phyloP scores from a whole-genome alignment of 1,140 invertebrate species.

The Ostrea denselamellosa region DNA sequence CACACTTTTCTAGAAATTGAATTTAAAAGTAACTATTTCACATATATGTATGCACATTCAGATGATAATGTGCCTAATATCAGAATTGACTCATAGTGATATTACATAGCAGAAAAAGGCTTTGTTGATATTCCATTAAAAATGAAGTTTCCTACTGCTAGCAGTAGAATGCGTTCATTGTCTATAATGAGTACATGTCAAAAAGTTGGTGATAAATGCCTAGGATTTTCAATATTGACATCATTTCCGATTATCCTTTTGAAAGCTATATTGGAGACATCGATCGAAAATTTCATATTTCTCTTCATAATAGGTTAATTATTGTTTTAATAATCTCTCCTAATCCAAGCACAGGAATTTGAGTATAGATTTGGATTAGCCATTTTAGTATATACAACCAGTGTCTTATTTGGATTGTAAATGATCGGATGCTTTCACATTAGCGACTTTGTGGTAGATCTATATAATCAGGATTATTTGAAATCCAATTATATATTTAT shows the following conservation, averaged over 20 bases:
- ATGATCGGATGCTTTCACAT: background rate
- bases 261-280: constrained; percentile 7
- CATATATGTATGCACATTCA: too few relatives aligned
- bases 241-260: constrained; percentile 24
- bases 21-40: too few relatives aligned
- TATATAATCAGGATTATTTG: background rate
- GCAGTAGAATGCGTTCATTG: background rate
- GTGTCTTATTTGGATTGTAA: background rate
- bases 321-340: constrained; percentile 27
- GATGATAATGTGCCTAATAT: background rate
- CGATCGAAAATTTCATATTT: constrained; percentile 8
- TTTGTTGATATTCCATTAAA: background rate
- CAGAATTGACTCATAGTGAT: background rate
- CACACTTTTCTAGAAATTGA: too few relatives aligned
- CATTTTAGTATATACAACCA: background rate
- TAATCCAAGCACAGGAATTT: background rate
- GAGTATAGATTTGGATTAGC: background rate
- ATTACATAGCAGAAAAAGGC: background rate
- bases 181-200: background rate
- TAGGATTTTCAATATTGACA: constrained; percentile 17
- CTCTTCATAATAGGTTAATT: constrained; percentile 34
- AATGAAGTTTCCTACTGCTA: background rate
- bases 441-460: background rate
- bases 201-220: constrained; percentile 30
- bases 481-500: background rate